Base-by-base conservation (phyloP, 2,113 vertebrate species). In the Spea bombifrons region DNA sequence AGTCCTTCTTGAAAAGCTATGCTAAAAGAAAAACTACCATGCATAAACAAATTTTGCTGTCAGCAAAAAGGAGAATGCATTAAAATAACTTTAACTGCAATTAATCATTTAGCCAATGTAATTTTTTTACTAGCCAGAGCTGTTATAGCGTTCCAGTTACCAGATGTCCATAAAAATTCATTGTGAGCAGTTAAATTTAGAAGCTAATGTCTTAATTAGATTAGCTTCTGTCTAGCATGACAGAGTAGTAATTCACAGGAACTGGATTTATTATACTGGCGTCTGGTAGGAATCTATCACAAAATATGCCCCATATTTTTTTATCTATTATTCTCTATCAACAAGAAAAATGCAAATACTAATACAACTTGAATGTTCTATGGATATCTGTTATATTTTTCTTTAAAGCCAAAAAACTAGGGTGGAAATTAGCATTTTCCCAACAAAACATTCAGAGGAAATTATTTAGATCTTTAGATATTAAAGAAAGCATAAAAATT, bases 101-200 rank as follows among this genome's bases (percentile, higher is more conserved):
- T 57, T 87, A 87, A 86, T 88, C 87, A 88, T 90, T 87, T 87
- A 86, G 86, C 88, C 87, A 87, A 84, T 82, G 83, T 55, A 83
- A 86, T 84, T 89, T 30, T n/a, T 90, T 90, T 85, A 87, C 84
- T 85, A 84, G 83, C 84, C 80, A 86, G 87, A 88, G 77, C 84
- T 30, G 1, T 87, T 89, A 86, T 84, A 84, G 85, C 84, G 80
- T 91, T 88, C 87, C 86, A 88, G 87, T 88, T 89, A 89, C 87
- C 91, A 92, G 88, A 89, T 89, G 91, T 88, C 88, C 73, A 81
- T 90, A 90, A 90, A 92, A 91, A 90, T 90, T 90, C 89, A 92
- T 92, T 89, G 89, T 88, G 89, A 88, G 87, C 88, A 89, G 91
- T 92, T 92, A 91, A 91, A 90, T 91, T 89, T 89, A 91, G 91